Evolutionary conservation across 2,113 vertebrate species (phyloP), one percentile per base, ranked within the genome.

Genomic region (Todiramphus chloris): DNA sequence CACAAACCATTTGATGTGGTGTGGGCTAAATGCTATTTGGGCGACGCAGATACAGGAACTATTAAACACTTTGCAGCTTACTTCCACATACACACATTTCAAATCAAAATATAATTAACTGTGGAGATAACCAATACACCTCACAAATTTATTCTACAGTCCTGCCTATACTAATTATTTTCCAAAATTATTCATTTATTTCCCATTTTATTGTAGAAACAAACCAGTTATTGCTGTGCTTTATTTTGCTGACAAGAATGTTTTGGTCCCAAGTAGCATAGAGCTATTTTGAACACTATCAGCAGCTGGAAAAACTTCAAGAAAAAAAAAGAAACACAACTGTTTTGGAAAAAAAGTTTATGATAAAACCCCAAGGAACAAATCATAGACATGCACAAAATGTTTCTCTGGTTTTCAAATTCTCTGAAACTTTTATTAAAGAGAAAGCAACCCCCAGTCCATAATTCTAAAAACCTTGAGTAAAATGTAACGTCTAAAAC

Each of bases 81-180:
- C 58, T 82, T 88, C 87, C 30, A 55, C 53, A 48, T 20, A 68
- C 16, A 64, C 0, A 0, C 56, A 82, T 88, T 93, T 89, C 58
- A 87, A 85, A 90, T 78, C 43, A 93, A 93, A 95, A 95, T 58
- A 55, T 74, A 96, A 96, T 95, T 92, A 95, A 83, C 20, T 64
- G 15, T 73, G 56, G 33, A 88, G 64, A 93, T 62, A 93, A 86
- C 87, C 43, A 82, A n/a, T 37, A 66, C 66, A 75, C 39, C 55
- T 92, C 86, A 79, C 2, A 5, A 92, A 89, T 84, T 93, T 88
- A 88, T 92, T 89, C 50, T 16, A 48, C 33, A 85, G 21, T 64
- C 17, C 33, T 90, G 46, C 30, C 58, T 62, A 75, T 30, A 24
- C 1, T 17, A 59, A 90, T 87, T 70, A 51, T 90, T 95, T 93